A percentile compares a stretch with the other conserved stretches of the same genome.
Conservation (phyloP, 2,888 invertebrate genomes). For the Ischnura elegans region DNA sequence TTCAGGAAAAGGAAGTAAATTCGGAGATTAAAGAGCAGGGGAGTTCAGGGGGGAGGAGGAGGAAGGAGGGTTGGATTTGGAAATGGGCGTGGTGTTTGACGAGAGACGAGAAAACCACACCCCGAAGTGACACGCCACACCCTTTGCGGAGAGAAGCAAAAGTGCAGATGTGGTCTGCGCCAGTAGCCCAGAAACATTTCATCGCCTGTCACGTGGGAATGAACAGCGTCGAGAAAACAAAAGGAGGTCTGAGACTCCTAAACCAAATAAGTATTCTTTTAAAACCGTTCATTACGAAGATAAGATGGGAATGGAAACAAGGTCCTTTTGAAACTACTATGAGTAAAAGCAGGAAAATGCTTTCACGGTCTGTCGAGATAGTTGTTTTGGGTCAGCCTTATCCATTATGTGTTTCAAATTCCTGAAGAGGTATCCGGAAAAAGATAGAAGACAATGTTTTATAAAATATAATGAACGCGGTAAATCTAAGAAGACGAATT, state of each 20-base stretch:
- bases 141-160: not conserved
- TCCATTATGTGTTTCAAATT: too few species aligned
- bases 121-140: slow-evolving; percentile 26
- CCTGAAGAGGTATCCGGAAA: not conserved
- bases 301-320: too few species aligned
- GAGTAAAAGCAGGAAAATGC: too few species aligned
- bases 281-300: too few species aligned
- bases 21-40: slow-evolving; percentile 18
- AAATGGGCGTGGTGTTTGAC: slow-evolving; percentile 2
- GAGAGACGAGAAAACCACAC: not conserved
- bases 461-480: too few species aligned
- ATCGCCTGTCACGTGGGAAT: not conserved
- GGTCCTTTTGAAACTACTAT: too few species aligned
- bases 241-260: not conserved
- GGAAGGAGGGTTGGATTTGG: not conserved
- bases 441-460: not conserved
- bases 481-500: too few species aligned
- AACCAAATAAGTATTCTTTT: not conserved
- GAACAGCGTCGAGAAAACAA: not conserved
- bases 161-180: not conserved
- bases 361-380: too few species aligned
- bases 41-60: not conserved
- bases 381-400: too few species aligned
- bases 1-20: not conserved
- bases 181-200: not conserved